These are phyloP conservation scores for Caradrina clavipalpis DNA, from an alignment of 2,888 invertebrate genomes.

Conservation along the genomic window DNA sequence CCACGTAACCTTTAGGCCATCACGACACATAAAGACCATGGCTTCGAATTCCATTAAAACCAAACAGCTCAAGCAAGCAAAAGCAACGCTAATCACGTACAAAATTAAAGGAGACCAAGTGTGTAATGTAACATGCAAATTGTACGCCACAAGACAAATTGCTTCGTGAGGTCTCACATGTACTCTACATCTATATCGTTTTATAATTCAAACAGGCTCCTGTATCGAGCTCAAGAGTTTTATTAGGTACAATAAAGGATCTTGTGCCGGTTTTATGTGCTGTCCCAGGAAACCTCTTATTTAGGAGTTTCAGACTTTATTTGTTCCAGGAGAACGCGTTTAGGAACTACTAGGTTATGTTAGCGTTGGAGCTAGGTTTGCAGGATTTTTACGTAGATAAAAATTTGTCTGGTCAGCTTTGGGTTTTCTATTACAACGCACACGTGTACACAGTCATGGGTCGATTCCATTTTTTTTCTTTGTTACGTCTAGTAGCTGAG, in stretches of 20 bases:
- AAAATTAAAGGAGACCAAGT: constrained; percentile 68
- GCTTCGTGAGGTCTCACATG: constrained; percentile 66
- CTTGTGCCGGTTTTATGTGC: constrained; percentile 55
- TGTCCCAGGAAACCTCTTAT: constrained; percentile 53
- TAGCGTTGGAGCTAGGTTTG: constrained; percentile 7
- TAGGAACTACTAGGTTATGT: constrained; percentile 30
- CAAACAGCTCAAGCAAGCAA: constrained; percentile 18
- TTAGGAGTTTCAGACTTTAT: constrained; percentile 70
- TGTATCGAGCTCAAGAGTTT: constrained; percentile 73
- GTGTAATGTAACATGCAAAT: constrained; percentile 74
- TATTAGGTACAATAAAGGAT: constrained; percentile 78
- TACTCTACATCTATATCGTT: constrained; percentile 54
- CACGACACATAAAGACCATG: background rate
- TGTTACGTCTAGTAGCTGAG: too few relatives aligned
- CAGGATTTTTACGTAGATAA: constrained; percentile 19
- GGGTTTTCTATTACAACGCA: too few relatives aligned
- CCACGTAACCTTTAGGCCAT: too few relatives aligned
- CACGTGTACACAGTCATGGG: too few relatives aligned
- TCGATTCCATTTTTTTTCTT: too few relatives aligned
- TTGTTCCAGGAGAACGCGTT: constrained; percentile 53
- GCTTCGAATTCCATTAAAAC: constrained; percentile 15
- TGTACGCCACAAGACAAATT: constrained; percentile 76
- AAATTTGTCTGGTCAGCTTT: constrained; percentile 19
- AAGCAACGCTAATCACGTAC: constrained; percentile 62
- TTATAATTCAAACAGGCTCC: constrained; percentile 62